phyloP scores from a whole-genome alignment of 2,797 vertebrate genomes.

The Vespertilio murinus region DNA sequence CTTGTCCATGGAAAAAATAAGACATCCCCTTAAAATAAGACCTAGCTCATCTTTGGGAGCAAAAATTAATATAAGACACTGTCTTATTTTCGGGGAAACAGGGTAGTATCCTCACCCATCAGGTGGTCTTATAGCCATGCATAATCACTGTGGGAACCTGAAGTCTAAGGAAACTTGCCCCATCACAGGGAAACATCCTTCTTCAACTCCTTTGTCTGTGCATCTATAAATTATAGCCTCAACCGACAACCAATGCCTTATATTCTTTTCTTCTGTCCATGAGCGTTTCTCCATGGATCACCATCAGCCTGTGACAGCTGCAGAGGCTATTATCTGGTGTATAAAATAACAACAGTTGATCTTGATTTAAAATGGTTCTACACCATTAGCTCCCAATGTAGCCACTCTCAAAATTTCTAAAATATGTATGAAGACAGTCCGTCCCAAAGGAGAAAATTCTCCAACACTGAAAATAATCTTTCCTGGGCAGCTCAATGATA shows the following conservation, averaged over 20 bases:
- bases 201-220: neutral
- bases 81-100: no score
- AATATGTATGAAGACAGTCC: neutral
- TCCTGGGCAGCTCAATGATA: neutral
- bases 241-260: neutral
- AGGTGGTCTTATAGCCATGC: neutral
- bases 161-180: neutral
- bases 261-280: neutral
- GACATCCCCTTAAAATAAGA: no score
- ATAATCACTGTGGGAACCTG: neutral
- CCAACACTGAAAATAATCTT: neutral
- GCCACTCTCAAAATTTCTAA: neutral
- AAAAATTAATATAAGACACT: no score
- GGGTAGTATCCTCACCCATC: neutral
- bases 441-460: neutral
- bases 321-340: neutral
- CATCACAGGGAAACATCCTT: neutral
- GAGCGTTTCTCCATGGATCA: neutral
- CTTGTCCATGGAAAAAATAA: no score
- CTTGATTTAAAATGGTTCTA: constrained; percentile 23
- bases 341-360: constrained; percentile 25
- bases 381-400: neutral
- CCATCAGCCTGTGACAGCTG: neutral
- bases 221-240: neutral
- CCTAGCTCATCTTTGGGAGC: no score